phyloP scores from a whole-genome alignment of 2,113 vertebrate genomes.

The Osmerus eperlanus region DNA sequence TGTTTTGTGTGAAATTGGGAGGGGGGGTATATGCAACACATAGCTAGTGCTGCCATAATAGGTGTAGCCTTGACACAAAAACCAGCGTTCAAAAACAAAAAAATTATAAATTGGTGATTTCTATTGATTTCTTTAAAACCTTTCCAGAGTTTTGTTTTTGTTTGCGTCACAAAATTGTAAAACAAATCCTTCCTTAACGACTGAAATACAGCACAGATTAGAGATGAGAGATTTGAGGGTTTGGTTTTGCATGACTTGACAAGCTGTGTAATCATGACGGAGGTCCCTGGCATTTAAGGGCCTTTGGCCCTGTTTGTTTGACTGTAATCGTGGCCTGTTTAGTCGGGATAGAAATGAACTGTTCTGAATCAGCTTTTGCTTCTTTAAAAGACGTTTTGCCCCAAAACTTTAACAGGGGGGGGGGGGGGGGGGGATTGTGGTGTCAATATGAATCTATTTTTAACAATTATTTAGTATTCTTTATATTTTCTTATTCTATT shows the following conservation, averaged over 20 bases:
- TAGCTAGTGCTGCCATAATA: too few relatives aligned
- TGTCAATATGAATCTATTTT: too few relatives aligned
- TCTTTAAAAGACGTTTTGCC: slow-evolving; percentile 15
- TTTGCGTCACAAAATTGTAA: too few relatives aligned
- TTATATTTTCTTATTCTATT: neutral
- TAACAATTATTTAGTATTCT: neutral
- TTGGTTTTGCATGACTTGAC: slow-evolving; percentile 2
- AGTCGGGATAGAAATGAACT: slow-evolving; percentile 7
- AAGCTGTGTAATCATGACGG: slow-evolving; percentile 1
- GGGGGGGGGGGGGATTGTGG: too few relatives aligned
- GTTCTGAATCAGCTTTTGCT: slow-evolving; percentile 28
- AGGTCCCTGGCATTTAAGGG: neutral
- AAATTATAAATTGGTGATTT: too few relatives aligned
- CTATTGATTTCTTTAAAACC: too few relatives aligned
- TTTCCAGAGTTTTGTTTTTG: too few relatives aligned
- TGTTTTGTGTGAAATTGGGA: too few relatives aligned
- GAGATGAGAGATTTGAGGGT: slow-evolving; percentile 1
- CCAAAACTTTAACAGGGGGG: neutral
- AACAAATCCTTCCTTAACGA: too few relatives aligned
- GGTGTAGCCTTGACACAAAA: too few relatives aligned
- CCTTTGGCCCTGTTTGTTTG: slow-evolving; percentile 2
- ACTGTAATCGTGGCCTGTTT: slow-evolving; percentile 17
- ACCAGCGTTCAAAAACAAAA: too few relatives aligned
- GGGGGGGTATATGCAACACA: too few relatives aligned
- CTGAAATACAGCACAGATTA: slow-evolving; percentile 17